Evolutionary conservation across 2,113 vertebrate species (phyloP).

Genomic region (Alosa alosa): DNA sequence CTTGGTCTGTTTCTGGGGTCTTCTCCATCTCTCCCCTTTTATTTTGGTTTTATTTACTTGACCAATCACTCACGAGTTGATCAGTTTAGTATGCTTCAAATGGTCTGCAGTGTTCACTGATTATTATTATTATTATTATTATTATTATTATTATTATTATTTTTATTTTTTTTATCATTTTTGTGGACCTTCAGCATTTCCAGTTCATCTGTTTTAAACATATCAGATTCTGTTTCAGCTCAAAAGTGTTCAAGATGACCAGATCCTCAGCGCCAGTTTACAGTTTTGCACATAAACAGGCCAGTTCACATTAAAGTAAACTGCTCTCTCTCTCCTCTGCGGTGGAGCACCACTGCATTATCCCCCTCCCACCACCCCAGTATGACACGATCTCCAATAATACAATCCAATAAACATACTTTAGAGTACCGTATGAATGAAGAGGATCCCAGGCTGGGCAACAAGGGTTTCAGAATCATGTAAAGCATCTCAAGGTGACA

Average conservation of each 20-base stretch:
- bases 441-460: neutral
- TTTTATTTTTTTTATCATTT: neutral
- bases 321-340: too few relatives aligned
- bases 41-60: constrained; percentile 17
- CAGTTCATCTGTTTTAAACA: neutral
- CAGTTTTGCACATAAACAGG: too few relatives aligned
- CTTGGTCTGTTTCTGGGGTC: constrained; percentile 55
- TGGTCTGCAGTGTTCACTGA: neutral
- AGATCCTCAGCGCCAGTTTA: too few relatives aligned
- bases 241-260: neutral
- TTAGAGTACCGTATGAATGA: neutral
- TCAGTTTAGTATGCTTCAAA: neutral
- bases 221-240: neutral
- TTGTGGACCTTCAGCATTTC: neutral
- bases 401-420: neutral
- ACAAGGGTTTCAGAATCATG: neutral
- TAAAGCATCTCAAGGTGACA: neutral
- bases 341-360: too few relatives aligned
- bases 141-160: neutral
- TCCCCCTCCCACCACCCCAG: too few relatives aligned
- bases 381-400: neutral
- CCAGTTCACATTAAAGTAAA: too few relatives aligned
- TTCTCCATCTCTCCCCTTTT: constrained; percentile 55
- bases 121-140: too few relatives aligned
- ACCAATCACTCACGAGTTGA: neutral